Evolutionary conservation across 2,888 invertebrate genomes (phyloP).

Genomic region (Andrena marginata): DNA sequence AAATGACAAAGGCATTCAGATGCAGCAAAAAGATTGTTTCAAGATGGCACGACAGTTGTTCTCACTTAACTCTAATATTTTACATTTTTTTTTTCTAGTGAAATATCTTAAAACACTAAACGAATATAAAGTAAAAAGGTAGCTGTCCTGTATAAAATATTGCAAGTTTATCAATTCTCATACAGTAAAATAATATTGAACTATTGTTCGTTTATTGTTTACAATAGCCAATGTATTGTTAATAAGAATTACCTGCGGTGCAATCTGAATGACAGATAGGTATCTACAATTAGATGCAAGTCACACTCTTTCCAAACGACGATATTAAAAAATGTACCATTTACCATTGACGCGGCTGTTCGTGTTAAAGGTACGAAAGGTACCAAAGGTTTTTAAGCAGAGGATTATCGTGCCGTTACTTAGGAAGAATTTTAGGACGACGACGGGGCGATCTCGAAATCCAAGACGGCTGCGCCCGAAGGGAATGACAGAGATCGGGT

Average conservation of each 20-base stretch:
- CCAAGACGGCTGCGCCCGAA: slow-evolving; percentile 77
- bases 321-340: not conserved
- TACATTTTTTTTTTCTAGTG: no score
- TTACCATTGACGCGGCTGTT: slow-evolving; percentile 9
- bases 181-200: not conserved
- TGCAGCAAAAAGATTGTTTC: slow-evolving; percentile 22
- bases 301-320: not conserved
- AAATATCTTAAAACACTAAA: no score
- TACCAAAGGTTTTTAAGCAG: slow-evolving; percentile 71
- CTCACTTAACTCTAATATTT: slow-evolving; percentile 3
- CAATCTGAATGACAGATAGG: no score
- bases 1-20: slow-evolving; percentile 13
- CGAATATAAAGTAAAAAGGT: not conserved
- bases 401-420: slow-evolving; percentile 81
- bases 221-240: no score
- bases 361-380: slow-evolving; percentile 49
- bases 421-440: slow-evolving; percentile 77
- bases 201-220: not conserved
- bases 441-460: slow-evolving; percentile 80
- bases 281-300: not conserved
- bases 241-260: no score
- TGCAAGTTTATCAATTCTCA: not conserved
- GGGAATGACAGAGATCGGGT: slow-evolving; percentile 84
- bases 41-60: not conserved
- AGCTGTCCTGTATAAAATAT: not conserved